Base-by-base conservation (phyloP, 2,797 vertebrate genomes). In the Myoxocephalus aenaeus region DNA sequence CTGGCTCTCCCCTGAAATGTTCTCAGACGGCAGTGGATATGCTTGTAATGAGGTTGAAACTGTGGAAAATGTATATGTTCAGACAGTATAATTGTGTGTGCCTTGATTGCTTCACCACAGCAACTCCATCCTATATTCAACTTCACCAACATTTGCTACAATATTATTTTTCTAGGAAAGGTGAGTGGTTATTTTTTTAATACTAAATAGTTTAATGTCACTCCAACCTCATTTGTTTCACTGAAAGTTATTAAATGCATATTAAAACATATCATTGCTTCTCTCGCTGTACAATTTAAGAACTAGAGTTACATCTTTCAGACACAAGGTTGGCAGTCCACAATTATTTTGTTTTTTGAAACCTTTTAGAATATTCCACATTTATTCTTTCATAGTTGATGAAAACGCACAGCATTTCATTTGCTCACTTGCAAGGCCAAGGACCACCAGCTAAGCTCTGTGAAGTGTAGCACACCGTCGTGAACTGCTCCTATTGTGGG, bases 1-100 rank as follows among this genome's bases (percentile, higher is more conserved):
- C 73, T 25, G 70, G 70, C 73, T 38, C 67, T 79, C 79, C 76
- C 76, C 77, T 65, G 70, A 86, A 90, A 92, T 82, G 78, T 80
- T 74, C 77, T 75, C 75, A 86, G 90, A 91, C 91, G 85, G 87
- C 82, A 54, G 42, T 32, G 77, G 81, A 77, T 75, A 82, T 36
- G 58, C 36, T 80, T 34, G 42, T 85, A 87, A 88, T 89, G 86
- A 90, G 79, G 82, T 67, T 79, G 70, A 84, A 79, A 80, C 59
- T 40, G 25, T 86, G 80, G 81, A 82, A 62, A 89, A 81, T 81
- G 78, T 15, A 86, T 38, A 84, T 36, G 68, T 80, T 87, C 84
- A 82, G 83, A 87, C 83, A 71, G 73, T 64, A 73, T 73, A 85
- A 87, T 65, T 56, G 65, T 3, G 69, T 73, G 65, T 5, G 32